phyloP scores from a whole-genome alignment of 92 coral and sea anemone genomes.

The Anthopleura xanthogrammica region DNA sequence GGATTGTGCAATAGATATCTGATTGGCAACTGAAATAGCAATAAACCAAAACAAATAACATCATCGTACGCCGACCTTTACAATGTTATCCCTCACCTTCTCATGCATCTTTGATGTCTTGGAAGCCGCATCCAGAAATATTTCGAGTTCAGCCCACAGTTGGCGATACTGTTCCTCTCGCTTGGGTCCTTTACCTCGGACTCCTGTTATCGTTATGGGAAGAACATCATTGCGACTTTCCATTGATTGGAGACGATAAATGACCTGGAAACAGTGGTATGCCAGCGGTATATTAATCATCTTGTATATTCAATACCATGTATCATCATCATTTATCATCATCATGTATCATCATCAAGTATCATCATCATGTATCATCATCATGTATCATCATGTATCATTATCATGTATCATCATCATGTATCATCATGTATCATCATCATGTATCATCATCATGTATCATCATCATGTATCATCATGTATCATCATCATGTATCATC shows the following conservation, averaged over 20 bases:
- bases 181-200: constrained; percentile 96
- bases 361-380: background rate
- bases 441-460: constrained; percentile 1
- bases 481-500: background rate
- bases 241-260: constrained; percentile 91
- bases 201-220: constrained; percentile 84
- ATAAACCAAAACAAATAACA: too few relatives aligned
- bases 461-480: background rate
- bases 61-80: too few relatives aligned
- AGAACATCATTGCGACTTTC: constrained; percentile 93
- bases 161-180: constrained; percentile 97
- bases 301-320: background rate
- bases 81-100: constrained; percentile 43
- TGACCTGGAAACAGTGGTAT: constrained; percentile 47
- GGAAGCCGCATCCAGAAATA: constrained; percentile 81
- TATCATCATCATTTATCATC: background rate
- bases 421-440: background rate
- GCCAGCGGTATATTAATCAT: background rate
- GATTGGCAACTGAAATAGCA: too few relatives aligned
- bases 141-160: constrained; percentile 91
- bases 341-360: background rate
- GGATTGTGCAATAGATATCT: too few relatives aligned
- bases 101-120: constrained; percentile 94
- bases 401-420: background rate
- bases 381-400: background rate